Conservation (phyloP, 2,113 vertebrate species). For the Calcarius ornatus region DNA sequence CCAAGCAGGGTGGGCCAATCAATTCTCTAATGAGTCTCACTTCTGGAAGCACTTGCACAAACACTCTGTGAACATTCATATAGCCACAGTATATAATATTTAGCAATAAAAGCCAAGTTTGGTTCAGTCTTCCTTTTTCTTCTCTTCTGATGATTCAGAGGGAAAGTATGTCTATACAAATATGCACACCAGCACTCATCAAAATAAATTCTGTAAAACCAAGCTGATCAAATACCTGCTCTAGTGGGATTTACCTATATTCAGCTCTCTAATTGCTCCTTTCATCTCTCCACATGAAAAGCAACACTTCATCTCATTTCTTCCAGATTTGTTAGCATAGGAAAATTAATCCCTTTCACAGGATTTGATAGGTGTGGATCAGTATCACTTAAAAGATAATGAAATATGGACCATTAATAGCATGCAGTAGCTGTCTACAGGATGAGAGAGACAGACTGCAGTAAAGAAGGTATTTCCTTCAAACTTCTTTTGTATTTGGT, state of each 20-base stretch:
- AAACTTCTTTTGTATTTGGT: neutral
- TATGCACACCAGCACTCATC: neutral
- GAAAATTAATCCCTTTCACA: conserved; percentile 22
- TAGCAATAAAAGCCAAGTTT: neutral
- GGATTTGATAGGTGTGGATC: conserved; percentile 6
- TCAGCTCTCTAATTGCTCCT: conserved; percentile 22
- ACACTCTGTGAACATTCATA: neutral
- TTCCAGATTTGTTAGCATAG: conserved; percentile 29
- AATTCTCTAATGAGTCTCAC: neutral
- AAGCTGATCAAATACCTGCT: neutral
- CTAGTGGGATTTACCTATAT: neutral
- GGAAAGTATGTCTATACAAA: neutral
- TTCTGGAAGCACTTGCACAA: neutral
- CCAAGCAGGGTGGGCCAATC: neutral
- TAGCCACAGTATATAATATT: neutral
- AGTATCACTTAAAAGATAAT: neutral
- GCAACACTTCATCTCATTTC: neutral
- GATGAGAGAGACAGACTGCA: neutral
- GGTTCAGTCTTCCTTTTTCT: neutral
- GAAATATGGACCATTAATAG: neutral
- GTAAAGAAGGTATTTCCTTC: neutral
- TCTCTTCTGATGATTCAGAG: neutral
- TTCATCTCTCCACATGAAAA: conserved; percentile 41
- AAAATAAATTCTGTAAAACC: neutral
- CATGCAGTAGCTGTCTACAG: neutral